Evolutionary conservation across 2,888 invertebrate genomes (phyloP).

Genomic region (Polydrusus pterygomalis): DNA sequence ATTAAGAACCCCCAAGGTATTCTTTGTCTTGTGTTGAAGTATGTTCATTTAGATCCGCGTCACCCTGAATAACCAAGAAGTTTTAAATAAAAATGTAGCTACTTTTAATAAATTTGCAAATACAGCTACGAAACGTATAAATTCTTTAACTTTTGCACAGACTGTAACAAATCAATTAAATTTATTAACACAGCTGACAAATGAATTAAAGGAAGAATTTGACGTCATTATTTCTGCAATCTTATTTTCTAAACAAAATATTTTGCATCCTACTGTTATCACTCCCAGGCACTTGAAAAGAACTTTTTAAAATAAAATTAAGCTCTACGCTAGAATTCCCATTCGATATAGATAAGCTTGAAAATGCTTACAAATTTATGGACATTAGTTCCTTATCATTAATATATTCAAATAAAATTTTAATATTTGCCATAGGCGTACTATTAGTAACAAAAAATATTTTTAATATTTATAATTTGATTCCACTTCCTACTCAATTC

Average conservation of each 20-base stretch:
- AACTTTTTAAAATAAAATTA: slow-evolving; percentile 42
- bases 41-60: no score
- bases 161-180: slow-evolving; percentile 54
- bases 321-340: slow-evolving; percentile 50
- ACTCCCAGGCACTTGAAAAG: slow-evolving; percentile 45
- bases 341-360: slow-evolving; percentile 42
- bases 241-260: slow-evolving; percentile 56
- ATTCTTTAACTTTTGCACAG: slow-evolving; percentile 29
- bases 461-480: slow-evolving; percentile 34
- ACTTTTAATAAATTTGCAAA: slow-evolving; percentile 54
- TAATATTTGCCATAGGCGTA: slow-evolving; percentile 48
- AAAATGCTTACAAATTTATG: slow-evolving; percentile 48
- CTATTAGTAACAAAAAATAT: slow-evolving; percentile 37
- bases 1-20: no score
- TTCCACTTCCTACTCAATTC: slow-evolving; percentile 6
- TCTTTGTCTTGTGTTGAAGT: no score
- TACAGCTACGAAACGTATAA: slow-evolving; percentile 18
- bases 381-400: slow-evolving; percentile 42
- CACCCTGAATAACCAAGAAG: slow-evolving; percentile 57
- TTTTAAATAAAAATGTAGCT: slow-evolving; percentile 50
- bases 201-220: slow-evolving; percentile 51
- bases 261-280: slow-evolving; percentile 54
- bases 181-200: slow-evolving; percentile 50
- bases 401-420: slow-evolving; percentile 47
- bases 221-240: slow-evolving; percentile 53